Evolutionary conservation across 1,140 invertebrate genomes (phyloP).

Genomic region (Psix sp.): DNA sequence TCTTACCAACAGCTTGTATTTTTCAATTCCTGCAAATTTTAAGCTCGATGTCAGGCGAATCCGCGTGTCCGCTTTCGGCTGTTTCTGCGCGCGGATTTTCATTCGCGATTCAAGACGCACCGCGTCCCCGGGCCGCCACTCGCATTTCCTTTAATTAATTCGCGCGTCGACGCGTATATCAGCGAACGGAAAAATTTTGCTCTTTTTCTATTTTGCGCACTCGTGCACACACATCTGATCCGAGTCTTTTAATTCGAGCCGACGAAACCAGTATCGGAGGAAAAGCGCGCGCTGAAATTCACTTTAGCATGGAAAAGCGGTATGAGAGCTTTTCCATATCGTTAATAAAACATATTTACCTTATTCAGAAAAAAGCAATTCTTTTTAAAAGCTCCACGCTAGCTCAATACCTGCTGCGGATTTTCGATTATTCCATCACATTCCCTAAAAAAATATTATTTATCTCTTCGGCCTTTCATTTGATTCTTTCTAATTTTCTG

Average conservation of each 20-base stretch:
- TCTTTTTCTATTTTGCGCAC: not conserved
- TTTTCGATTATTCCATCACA: constrained; percentile 4
- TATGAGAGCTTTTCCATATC: constrained; percentile 35
- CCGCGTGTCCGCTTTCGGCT: not conserved
- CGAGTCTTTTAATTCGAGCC: constrained; percentile 20
- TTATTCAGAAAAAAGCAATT: constrained; percentile 14
- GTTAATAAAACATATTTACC: constrained; percentile 37
- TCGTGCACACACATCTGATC: constrained; percentile 1
- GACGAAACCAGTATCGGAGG: constrained; percentile 16
- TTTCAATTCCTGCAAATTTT: not conserved
- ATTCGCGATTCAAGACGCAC: too few relatives aligned
- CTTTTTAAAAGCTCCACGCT: constrained; percentile 24
- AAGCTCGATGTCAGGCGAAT: too few relatives aligned
- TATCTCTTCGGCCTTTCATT: not conserved
- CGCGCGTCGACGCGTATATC: too few relatives aligned
- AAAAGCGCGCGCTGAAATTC: constrained; percentile 13
- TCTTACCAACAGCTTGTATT: constrained; percentile 33
- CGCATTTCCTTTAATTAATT: too few relatives aligned
- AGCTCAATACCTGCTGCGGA: constrained; percentile 1
- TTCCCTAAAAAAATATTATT: not conserved
- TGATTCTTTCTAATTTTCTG: not conserved
- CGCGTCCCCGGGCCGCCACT: too few relatives aligned
- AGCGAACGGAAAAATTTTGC: too few relatives aligned
- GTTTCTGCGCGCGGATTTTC: too few relatives aligned
- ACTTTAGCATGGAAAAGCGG: not conserved